phyloP scores from a whole-genome alignment of 2,113 vertebrate genomes.

The Catharus bicknelli region DNA sequence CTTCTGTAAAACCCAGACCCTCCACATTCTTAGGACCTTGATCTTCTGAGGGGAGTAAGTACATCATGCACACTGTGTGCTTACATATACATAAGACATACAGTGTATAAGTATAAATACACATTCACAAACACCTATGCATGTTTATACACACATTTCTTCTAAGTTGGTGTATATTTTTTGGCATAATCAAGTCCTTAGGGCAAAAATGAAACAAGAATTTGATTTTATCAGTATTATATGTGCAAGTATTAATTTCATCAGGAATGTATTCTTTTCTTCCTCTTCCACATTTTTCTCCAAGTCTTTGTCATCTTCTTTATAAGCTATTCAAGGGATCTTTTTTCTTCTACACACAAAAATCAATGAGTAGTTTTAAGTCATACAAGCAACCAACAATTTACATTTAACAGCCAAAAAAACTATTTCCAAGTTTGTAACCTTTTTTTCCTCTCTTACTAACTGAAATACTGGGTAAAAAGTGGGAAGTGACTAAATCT shows the following conservation, averaged over 20 bases:
- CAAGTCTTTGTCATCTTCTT: background rate
- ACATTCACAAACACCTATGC: background rate
- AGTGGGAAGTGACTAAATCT: constrained; percentile 34
- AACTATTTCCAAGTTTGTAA: constrained; percentile 16
- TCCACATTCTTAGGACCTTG: background rate
- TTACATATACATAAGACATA: rapidly evolving
- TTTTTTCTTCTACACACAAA: too few relatives aligned
- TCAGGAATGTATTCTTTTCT: background rate
- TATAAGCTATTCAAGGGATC: background rate
- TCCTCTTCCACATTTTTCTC: background rate
- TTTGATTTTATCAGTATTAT: background rate
- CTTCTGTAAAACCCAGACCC: background rate
- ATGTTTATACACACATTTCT: background rate
- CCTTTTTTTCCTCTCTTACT: background rate
- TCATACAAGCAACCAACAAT: constrained; percentile 42
- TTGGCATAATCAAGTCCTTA: background rate
- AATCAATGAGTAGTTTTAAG: background rate
- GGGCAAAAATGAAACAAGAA: background rate
- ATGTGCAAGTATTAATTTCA: background rate
- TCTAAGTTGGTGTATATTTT: background rate
- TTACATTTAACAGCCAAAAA: constrained; percentile 52
- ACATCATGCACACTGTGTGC: background rate
- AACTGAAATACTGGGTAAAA: constrained; percentile 31
- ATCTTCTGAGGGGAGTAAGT: background rate
- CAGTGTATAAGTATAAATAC: background rate